Percentiles rank a stretch among this genome's conserved stretches.
Evolutionary conservation across 2,113 vertebrate species (phyloP).

Genomic region (Rhombomys opimus): DNA sequence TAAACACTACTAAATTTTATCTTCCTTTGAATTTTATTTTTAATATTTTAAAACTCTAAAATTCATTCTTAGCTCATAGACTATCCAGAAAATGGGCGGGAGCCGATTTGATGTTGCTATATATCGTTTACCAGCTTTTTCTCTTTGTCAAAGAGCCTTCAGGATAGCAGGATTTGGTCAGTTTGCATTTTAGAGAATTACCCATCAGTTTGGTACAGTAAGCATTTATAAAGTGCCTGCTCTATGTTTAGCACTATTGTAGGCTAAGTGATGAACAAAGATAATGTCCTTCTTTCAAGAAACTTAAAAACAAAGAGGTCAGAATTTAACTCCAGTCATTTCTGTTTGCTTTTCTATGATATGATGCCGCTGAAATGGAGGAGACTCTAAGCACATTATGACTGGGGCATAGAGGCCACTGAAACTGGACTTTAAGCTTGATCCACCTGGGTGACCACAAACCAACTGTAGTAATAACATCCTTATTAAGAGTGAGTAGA

Average conservation of each 20-base stretch:
- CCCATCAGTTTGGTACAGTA: neutral
- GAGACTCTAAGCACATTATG: too few species aligned
- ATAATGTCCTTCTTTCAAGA: conserved; percentile 29
- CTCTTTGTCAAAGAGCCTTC: conserved; percentile 29
- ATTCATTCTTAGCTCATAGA: neutral
- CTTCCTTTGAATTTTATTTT: neutral
- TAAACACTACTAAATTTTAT: neutral
- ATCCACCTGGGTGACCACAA: neutral
- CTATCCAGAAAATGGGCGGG: neutral
- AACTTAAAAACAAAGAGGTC: conserved; percentile 28
- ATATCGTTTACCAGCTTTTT: neutral
- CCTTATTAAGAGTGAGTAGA: conserved; percentile 22
- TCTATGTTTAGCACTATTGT: neutral
- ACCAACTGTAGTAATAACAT: neutral
- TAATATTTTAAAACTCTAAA: conserved; percentile 32
- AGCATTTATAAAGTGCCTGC: conserved; percentile 22
- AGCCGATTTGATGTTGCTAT: neutral
- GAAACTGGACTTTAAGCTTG: neutral
- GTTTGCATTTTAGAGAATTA: conserved; percentile 17
- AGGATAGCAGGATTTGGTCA: conserved; percentile 1
- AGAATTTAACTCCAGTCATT: neutral
- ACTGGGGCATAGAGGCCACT: neutral
- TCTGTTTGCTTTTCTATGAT: neutral
- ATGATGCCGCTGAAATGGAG: neutral
- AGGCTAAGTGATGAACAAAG: neutral